Evolutionary conservation across 2,888 invertebrate species (phyloP).

Genomic region (Cataglyphis livida): DNA sequence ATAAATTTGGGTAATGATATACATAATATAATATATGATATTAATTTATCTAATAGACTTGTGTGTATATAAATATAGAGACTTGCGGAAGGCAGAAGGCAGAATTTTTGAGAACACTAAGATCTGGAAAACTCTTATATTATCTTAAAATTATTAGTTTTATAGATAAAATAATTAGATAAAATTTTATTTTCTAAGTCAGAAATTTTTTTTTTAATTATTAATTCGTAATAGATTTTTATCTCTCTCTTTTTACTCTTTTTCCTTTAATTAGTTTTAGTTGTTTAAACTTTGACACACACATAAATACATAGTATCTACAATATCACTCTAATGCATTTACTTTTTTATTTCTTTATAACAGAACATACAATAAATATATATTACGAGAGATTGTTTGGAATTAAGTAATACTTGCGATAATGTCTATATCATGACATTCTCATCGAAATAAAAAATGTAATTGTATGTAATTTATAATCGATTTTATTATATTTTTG

Average conservation of each 20-base stretch:
- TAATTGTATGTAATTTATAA: background rate
- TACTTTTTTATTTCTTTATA: background rate
- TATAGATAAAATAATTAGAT: background rate
- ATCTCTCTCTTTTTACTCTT: background rate
- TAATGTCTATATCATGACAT: background rate
- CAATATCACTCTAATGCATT: background rate
- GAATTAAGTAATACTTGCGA: background rate
- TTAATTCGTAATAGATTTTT: background rate
- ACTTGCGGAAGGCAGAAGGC: background rate
- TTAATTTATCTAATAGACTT: conserved; percentile 5
- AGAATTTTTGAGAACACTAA: background rate
- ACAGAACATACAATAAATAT: background rate
- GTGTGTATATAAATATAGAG: background rate
- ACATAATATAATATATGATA: background rate
- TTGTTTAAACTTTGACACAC: background rate
- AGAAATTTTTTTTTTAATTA: background rate
- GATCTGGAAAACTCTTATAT: background rate
- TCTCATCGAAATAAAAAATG: background rate
- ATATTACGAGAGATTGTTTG: background rate
- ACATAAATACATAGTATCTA: background rate
- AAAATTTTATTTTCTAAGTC: background rate
- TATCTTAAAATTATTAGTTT: background rate
- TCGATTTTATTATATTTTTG: conserved; percentile 1
- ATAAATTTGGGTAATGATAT: background rate
- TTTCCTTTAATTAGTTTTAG: background rate